Conservation (phyloP, 2,113 vertebrate species). For the Danionella cerebrum region DNA sequence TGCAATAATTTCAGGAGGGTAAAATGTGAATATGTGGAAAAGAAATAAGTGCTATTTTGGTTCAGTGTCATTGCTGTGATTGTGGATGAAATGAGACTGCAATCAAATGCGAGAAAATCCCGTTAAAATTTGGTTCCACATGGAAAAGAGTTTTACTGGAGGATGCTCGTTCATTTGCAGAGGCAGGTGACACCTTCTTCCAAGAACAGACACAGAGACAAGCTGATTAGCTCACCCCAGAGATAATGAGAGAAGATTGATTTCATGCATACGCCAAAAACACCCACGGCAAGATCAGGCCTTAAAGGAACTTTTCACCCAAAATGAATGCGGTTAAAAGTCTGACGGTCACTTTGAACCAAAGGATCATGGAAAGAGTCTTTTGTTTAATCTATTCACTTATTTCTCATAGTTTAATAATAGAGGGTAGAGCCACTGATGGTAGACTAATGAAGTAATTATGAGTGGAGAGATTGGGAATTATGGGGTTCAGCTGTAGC, state of each 20-base stretch:
- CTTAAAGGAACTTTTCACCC: background rate
- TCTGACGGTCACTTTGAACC: background rate
- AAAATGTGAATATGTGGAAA: too few species aligned
- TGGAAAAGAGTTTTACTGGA: background rate
- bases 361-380: background rate
- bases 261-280: constrained; percentile 14
- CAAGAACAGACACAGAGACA: background rate
- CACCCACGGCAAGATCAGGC: background rate
- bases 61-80: background rate
- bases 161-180: constrained; percentile 7
- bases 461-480: too few species aligned
- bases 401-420: too few species aligned
- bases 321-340: background rate
- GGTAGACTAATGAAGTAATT: too few species aligned
- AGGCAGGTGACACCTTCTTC: background rate
- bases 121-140: background rate
- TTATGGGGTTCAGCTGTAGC: too few species aligned
- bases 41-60: too few species aligned
- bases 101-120: background rate
- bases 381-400: too few species aligned
- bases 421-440: too few species aligned
- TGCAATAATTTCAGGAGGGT: too few species aligned
- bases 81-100: background rate
- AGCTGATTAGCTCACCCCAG: background rate
- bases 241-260: constrained; percentile 22